Evolutionary conservation across 1,140 invertebrate species (phyloP), one percentile per base, ranked within the genome.

Genomic region (Platyscapa corneri): DNA sequence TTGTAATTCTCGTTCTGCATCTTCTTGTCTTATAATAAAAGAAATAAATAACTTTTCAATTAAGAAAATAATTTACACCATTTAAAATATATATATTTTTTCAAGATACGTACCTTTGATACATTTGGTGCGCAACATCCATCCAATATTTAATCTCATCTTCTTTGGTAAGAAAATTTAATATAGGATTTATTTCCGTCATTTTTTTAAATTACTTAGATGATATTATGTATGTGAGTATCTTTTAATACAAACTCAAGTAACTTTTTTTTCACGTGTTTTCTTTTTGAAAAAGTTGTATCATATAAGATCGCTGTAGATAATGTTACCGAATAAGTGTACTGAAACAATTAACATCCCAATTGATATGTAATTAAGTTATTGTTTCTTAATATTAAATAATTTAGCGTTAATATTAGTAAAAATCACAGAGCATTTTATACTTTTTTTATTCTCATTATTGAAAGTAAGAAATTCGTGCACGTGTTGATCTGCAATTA

Each of bases 1-100:
- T 90, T 98, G 97, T 76, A 97, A 94, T 93, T 97, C 96, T 90
- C 95, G 95, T 91, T 97, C 96, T 32, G 96, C 93, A 87, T 96
- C 95, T 89, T 96, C 95, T 91, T 95, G 95, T 89, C 96, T 96
- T 46, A 18, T 78, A 67, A n/a, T 46, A n/a, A 37, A 49, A 85
- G 34, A 76, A 37, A 60, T 27, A 56, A 20, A 30, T 75, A 5
- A 70, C 3, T 70, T 70, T 70, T 0, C 23, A 8, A 39, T 32
- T 23, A 72, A 72, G 20, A 12, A 72, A 39, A 23, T 16, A 20
- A 2, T 1, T 8, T 27, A 39, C n/a, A 1, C 20, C 8, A 10
- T 20, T 70, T 1, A 20, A 20, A 34, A 6, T 37, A 0, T 20
- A 20, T 0, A 20, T 37, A 6, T 7, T 16, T 34, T 67, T 10